Evolutionary conservation across 30 jellyfish, hydroid and myxozoan genomes (phyloP), one percentile per base, ranked within the genome.

Genomic region (Hydractinia echinata): DNA sequence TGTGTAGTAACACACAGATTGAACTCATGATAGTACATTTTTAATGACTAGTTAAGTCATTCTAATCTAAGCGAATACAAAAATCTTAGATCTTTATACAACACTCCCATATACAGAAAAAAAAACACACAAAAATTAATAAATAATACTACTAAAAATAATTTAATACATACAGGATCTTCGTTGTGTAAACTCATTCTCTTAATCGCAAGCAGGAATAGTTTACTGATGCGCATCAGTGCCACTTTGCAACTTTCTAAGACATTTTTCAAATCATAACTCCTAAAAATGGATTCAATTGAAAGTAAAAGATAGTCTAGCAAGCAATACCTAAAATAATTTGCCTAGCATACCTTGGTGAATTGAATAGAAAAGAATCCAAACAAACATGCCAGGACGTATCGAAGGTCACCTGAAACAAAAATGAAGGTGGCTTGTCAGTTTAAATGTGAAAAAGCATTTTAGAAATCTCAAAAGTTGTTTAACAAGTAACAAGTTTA

Each of bases 301-400:
- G 2, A 30, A 30, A 30, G 44, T 30, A 30, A 30, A 30, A 30
- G 44, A 30, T 30, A 30, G 44, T 30, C 44, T 2, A 30, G 2
- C 44, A 30, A 58, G 19, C 69, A 58, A 58, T 3, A 16, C 69
- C 44, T 30, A 58, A 58, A 58, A 58, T 11, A 3, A 58, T 1
- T 1, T 58, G 69, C 15, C 18, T n/a, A 19, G 54, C 83, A 82
- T 14, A 88, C 96, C 96, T 83, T 61, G 96, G 96, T 15, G 94
- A 73, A 61, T 76, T 72, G 44, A 60, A 89, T 79, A 85, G 84
- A 44, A 88, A 88, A 6, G 94, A 88, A 20, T 88, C 96, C 48
- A 81, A 79, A 51, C 87, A 73, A 13, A 20, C 54, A 55, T 67
- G 58, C 84, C 77, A 88, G 60, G 94, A 55, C 16, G 67, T 79